These are phyloP conservation scores for Pagetopsis macropterus DNA, from an alignment of 2,797 vertebrate species.

Conservation along the genomic window DNA sequence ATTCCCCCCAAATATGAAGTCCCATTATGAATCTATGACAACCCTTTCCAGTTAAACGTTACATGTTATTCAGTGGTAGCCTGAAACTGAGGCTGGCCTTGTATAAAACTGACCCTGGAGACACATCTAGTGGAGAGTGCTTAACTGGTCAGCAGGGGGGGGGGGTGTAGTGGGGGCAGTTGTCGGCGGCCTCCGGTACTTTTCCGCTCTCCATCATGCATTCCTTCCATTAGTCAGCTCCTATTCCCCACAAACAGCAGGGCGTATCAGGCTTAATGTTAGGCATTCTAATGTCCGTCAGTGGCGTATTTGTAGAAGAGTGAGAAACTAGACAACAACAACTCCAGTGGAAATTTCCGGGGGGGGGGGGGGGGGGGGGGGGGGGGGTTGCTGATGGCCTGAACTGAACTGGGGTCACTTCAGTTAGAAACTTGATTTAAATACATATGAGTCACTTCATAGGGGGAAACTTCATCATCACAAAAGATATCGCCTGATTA, in stretches of 20 bases:
- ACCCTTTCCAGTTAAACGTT: background rate
- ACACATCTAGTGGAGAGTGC: constrained; percentile 22
- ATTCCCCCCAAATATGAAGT: no score
- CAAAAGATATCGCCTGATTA: constrained; percentile 16
- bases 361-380: constrained; percentile 12
- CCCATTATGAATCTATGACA: background rate
- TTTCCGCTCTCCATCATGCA: constrained; percentile 67
- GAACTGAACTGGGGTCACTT: background rate
- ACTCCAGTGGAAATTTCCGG: constrained; percentile 69
- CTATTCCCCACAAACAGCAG: constrained; percentile 45
- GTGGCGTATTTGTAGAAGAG: constrained; percentile 23
- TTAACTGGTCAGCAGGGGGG: constrained; percentile 8
- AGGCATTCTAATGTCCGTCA: constrained; percentile 34
- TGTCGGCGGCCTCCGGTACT: constrained; percentile 52
- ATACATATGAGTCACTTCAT: background rate
- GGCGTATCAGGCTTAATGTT: constrained; percentile 33
- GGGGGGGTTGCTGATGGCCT: constrained; percentile 24
- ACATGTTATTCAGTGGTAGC: background rate
- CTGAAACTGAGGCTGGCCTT: constrained; percentile 7
- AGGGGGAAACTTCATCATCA: background rate
- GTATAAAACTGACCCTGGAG: constrained; percentile 8
- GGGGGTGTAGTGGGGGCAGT: background rate
- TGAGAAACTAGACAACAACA: constrained; percentile 49
- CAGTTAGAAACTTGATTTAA: constrained; percentile 7
- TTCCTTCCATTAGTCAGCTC: constrained; percentile 60